Evolutionary conservation across 2,113 vertebrate species (phyloP).

Genomic region (Pitta sordida): DNA sequence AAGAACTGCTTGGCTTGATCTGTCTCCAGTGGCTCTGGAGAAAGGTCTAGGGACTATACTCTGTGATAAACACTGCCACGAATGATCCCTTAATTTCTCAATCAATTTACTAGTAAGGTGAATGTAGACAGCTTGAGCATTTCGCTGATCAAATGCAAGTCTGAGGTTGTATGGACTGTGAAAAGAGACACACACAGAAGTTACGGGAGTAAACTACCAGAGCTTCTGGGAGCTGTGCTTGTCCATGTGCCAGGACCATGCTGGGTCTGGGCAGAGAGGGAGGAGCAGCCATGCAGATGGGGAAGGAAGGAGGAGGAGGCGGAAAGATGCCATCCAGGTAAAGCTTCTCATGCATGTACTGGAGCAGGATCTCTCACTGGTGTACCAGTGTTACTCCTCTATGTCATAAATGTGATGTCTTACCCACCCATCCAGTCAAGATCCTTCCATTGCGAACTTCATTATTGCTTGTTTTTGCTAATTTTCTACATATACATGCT

Average conservation of each 20-base stretch:
- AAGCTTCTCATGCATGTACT: not conserved
- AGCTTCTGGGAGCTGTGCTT: not conserved
- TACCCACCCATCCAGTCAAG: not conserved
- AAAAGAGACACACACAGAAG: not conserved
- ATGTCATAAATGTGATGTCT: not conserved
- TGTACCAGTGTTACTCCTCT: fast-evolving
- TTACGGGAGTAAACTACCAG: not conserved
- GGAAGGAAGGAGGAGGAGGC: not conserved
- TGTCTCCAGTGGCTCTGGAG: not conserved
- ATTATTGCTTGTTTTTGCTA: not conserved
- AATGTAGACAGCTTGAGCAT: not conserved
- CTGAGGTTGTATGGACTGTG: not conserved
- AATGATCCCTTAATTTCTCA: not conserved
- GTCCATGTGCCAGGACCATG: not conserved
- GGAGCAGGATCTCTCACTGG: not conserved
- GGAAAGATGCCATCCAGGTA: not conserved
- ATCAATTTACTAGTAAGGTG: not conserved
- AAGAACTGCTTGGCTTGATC: not conserved
- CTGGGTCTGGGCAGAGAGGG: no score
- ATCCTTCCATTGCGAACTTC: not conserved
- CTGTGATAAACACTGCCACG: not conserved
- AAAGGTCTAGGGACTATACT: not conserved
- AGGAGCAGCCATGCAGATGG: not conserved
- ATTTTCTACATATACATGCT: not conserved
- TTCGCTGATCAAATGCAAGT: not conserved